Evolutionary conservation across 2,888 invertebrate species (phyloP), one percentile per base, ranked within the genome.

Genomic region (Fabriciana adippe): DNA sequence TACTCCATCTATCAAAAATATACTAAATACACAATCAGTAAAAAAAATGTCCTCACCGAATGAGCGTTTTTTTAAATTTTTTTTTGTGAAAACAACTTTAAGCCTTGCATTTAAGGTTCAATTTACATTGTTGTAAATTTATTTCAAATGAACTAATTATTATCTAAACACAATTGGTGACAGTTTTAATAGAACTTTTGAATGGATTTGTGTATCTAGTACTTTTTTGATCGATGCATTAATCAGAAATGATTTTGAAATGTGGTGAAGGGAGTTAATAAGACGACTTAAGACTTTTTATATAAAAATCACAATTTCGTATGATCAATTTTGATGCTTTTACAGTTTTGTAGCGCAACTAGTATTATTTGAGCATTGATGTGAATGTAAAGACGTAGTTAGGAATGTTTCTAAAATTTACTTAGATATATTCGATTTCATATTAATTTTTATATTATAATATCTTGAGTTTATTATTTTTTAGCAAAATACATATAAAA

Each of bases 361-460:
- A 18, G 41, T 68, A 59, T 60, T 61, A 56, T 57, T 68, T 65
- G 61, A 62, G 61, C 65, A 15, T 53, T 61, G 47, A 16, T 48
- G 47, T 59, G 48, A 48, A 26, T 59, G 21, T 41, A 53, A 41
- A 61, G 50, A 61, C 35, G 61, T 61, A 61, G 61, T 41, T 61
- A 53, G 50, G 51, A 53, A 35, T 35, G 8, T 61, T 61, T 61
- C 6, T 21, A 45, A 14, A 15, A 14, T 18, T 45, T 41, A 57
- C 3, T 21, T 18, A 57, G 15, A 45, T 57, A 14, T 21, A 45
- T 48, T 26, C 26, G 26, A 6, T 48, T 21, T 47, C 3, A 14
- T 45, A 15, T 57, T 26, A 45, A 14, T 57, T 47, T 15, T 5
- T 59, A 26, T 21, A 5, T 21, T 21, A 15, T 15, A 26, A 14